Percentiles rank a stretch among this genome's conserved stretches.
phyloP scores from a whole-genome alignment of 2,113 vertebrate genomes.

The Lanius ludovicianus region DNA sequence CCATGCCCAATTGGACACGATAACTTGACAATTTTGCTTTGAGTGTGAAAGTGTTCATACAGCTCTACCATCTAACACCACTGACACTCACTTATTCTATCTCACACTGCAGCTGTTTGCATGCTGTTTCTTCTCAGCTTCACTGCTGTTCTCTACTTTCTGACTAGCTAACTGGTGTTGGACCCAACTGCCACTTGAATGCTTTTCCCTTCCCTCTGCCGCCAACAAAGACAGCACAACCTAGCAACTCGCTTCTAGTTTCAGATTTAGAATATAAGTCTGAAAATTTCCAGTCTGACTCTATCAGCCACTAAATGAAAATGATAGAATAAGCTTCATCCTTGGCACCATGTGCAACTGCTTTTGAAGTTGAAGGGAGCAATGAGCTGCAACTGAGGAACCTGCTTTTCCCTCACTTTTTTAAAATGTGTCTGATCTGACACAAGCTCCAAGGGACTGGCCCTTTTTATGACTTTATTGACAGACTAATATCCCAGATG shows the following conservation, averaged over 20 bases:
- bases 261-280: not conserved
- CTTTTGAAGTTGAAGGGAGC: not conserved
- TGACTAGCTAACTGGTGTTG: slow-evolving; percentile 42
- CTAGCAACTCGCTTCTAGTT: not conserved
- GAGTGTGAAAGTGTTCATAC: slow-evolving; percentile 5
- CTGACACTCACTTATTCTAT: slow-evolving; percentile 54
- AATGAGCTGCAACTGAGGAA: accelerated
- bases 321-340: not conserved
- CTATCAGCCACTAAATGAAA: not conserved
- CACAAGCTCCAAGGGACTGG: not conserved
- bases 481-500: not conserved
- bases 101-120: slow-evolving; percentile 37
- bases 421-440: not conserved
- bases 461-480: not conserved
- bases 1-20: not conserved
- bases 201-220: not conserved
- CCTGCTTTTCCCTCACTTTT: not conserved
- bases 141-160: slow-evolving; percentile 38
- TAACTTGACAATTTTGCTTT: slow-evolving; percentile 28
- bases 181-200: slow-evolving; percentile 36
- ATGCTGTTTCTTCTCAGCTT: slow-evolving; percentile 34
- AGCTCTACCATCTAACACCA: slow-evolving; percentile 5
- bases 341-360: not conserved
- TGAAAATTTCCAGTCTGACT: slow-evolving; percentile 4
- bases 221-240: not conserved